Evolutionary conservation across 2,888 invertebrate species (phyloP).

Genomic region (Aphrophora alni): DNA sequence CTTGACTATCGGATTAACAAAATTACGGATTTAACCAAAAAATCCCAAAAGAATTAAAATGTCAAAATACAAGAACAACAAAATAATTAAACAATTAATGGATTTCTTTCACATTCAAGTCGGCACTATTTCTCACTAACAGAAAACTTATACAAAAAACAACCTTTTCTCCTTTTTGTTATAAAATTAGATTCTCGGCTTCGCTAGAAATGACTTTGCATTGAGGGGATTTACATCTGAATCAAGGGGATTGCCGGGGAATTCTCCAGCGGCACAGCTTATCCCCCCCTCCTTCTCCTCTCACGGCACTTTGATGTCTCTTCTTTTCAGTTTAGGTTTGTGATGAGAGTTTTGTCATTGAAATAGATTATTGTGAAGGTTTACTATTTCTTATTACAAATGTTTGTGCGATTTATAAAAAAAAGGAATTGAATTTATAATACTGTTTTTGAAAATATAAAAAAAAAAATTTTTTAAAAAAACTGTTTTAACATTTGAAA

Average conservation of each 20-base stretch:
- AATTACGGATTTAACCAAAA: too few relatives aligned
- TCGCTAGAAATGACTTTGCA: not conserved
- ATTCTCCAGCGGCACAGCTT: too few relatives aligned
- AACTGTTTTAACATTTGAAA: too few relatives aligned
- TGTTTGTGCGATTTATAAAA: too few relatives aligned
- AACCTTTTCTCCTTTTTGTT: not conserved
- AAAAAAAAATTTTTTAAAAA: too few relatives aligned
- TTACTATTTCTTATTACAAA: not conserved
- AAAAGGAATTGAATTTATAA: too few relatives aligned
- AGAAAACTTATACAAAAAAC: not conserved
- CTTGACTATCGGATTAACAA: too few relatives aligned
- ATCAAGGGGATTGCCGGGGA: slow-evolving; percentile 6
- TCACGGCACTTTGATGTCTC: not conserved
- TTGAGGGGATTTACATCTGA: not conserved
- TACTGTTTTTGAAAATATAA: too few relatives aligned
- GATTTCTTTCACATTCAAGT: too few relatives aligned
- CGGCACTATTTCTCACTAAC: not conserved
- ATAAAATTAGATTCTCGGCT: not conserved
- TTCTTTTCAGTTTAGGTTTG: not conserved
- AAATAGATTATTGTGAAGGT: not conserved
- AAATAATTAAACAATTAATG: too few relatives aligned
- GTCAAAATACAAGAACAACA: too few relatives aligned
- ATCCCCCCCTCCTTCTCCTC: not conserved
- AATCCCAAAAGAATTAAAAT: too few relatives aligned
- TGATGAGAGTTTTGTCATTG: not conserved